A percentile compares a stretch with the other conserved stretches of the same genome.
These are phyloP conservation scores for Sylvia atricapilla DNA, from an alignment of 2,113 vertebrate genomes.

Conservation along the genomic window DNA sequence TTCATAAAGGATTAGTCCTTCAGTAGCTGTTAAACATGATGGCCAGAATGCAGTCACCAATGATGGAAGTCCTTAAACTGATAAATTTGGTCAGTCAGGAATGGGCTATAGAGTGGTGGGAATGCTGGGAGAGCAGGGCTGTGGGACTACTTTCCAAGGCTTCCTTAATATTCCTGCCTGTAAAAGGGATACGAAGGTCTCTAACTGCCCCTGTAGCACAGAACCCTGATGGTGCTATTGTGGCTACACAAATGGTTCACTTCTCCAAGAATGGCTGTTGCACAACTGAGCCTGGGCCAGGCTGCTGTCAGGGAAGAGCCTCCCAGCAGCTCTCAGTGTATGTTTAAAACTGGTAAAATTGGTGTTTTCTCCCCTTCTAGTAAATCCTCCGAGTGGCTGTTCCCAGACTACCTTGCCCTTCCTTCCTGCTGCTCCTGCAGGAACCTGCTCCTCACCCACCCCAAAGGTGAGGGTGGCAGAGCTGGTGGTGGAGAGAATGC, in stretches of 20 bases:
- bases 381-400: neutral
- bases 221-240: neutral
- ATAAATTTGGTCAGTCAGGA: neutral
- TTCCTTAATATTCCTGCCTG: neutral
- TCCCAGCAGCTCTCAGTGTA: neutral
- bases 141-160: neutral
- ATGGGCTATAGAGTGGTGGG: neutral
- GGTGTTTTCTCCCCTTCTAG: conserved; percentile 29
- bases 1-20: neutral
- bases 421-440: neutral
- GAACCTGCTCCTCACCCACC: neutral
- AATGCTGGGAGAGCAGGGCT: neutral
- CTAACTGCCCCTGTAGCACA: neutral
- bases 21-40: neutral
- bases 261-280: neutral
- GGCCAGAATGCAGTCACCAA: neutral
- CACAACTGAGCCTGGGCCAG: neutral
- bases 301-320: neutral
- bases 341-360: neutral
- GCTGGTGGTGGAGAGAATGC: conserved; percentile 84
- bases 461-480: conserved; percentile 65
- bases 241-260: neutral
- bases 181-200: neutral
- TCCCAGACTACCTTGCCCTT: neutral
- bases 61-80: neutral